Evolutionary conservation across 2,113 vertebrate genomes (phyloP), one percentile per base, ranked within the genome.

Genomic region (Chaenogobius annularis): DNA sequence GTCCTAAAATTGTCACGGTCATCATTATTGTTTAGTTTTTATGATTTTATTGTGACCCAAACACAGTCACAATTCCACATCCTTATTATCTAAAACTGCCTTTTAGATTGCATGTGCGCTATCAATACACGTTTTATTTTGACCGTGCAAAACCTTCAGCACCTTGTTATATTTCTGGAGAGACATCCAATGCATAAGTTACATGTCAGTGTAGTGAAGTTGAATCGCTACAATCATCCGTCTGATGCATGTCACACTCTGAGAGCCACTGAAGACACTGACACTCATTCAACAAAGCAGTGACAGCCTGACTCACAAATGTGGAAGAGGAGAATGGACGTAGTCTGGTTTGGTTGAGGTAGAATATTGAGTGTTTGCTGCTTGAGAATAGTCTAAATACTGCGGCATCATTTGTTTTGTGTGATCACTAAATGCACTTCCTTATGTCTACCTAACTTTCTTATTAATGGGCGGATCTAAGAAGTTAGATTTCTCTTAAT

Each of bases 221-320:
- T 62, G 61, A 63, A n/a, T 63, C 9, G 61, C 58, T 7, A 10
- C 58, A 61, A 35, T 43, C 35, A 40, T 40, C 35, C 40, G 35
- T 63, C 61, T 63, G 61, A 63, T 63, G 61, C 61, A 43, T 63
- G 61, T 63, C 61, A 63, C 61, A 40, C 61, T 43, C 10, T 63
- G 61, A n/a, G 61, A 63, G 17, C 13, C 23, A 35, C 26, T 17
- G 13, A 61, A 61, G 58, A 61, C 58, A 14, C 55, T 58, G 55
- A 58, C 58, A 61, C 26, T 35, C 26, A 31, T 26, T 35, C 58
- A 31, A 61, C 58, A 35, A 23, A 61, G 58, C 55, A 35, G 58
- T 61, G 58, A 61, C 58, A 35, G 23, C 58, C 58, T 35, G 58
- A 61, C 58, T 61, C 58, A 54, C 19, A 7, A 58, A 58, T 14